Percentiles rank a stretch among this genome's conserved stretches.
These are phyloP conservation scores for Scaptodrosophila latifasciaeformis DNA, from an alignment of 2,888 invertebrate genomes.

Conservation along the genomic window DNA sequence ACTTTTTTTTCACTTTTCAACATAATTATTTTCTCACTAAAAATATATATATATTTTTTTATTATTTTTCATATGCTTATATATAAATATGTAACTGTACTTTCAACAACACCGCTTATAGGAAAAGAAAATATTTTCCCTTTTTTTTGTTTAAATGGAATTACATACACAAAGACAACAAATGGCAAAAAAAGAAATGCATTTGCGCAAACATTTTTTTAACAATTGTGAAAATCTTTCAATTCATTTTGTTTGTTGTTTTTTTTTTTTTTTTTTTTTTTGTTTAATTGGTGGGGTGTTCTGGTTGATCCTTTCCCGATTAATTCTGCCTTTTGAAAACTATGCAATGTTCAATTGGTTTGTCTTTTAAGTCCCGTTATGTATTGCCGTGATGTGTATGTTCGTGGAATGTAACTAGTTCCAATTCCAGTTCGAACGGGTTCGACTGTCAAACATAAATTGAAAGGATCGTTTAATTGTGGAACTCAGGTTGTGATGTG, in stretches of 20 bases:
- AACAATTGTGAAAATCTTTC: slow-evolving; percentile 39
- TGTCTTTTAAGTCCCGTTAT: slow-evolving; percentile 36
- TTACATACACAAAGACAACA: slow-evolving; percentile 50
- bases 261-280: slow-evolving; percentile 9
- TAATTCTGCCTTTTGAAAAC: slow-evolving; percentile 56
- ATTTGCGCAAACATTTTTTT: slow-evolving; percentile 42
- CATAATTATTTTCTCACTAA: slow-evolving; percentile 45
- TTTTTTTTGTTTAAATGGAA: slow-evolving; percentile 46
- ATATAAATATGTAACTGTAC: slow-evolving; percentile 46
- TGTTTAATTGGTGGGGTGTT: slow-evolving; percentile 62
- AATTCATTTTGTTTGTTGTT: background rate
- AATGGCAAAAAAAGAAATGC: slow-evolving; percentile 37
- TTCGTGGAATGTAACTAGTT: no score
- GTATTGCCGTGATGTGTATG: no score
- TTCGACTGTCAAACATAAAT: no score
- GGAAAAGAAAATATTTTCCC: slow-evolving; percentile 32
- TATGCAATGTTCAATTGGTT: slow-evolving; percentile 15
- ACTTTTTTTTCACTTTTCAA: slow-evolving; percentile 25
- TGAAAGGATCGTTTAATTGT: no score
- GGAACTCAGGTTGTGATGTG: no score
- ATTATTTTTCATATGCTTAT: slow-evolving; percentile 25
- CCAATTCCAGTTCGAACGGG: no score
- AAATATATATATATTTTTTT: slow-evolving; percentile 38
- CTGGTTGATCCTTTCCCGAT: slow-evolving; percentile 44
- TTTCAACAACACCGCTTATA: slow-evolving; percentile 46